Evolutionary conservation across 2,113 vertebrate genomes (phyloP), one percentile per base, ranked within the genome.

Genomic region (Monopterus albus): DNA sequence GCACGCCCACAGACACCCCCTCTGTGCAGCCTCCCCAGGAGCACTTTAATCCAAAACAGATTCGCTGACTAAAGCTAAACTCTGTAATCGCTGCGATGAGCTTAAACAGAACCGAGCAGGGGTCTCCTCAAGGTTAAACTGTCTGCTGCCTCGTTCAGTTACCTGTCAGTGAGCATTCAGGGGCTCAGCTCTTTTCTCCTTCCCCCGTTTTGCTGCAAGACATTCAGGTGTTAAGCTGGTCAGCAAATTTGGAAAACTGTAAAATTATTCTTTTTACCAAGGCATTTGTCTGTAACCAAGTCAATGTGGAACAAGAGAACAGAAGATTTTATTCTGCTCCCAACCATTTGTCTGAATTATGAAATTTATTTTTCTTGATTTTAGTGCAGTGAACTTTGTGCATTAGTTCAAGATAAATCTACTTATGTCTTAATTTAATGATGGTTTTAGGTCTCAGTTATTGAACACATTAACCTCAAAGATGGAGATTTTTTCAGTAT

Each of bases 41-140:
- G 76, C 38, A 58, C 45, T 86, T 81, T 81, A 76, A 79, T 86
- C 67, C 61, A 6, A 76, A 73, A 72, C 79, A 79, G 85, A 90
- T 90, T 90, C 89, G 52, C 38, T 31, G 65, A 73, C 68, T 84
- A 29, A 67, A 74, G 60, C 73, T 79, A 63, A 60, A 81, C 52
- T 74, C 72, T 80, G 75, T 79, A 76, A 83, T 83, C 70, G n/a
- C 62, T 71, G 68, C 57, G 65, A 84, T 84, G 71, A 65, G 62
- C 53, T 87, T 79, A 83, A 58, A 50, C 21, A 59, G 25, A 68
- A 69, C 26, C 14, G 71, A 71, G 65, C 26, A 11, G 67, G 83
- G 60, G 85, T 81, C 83, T 75, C 4, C 40, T 85, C 79, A 79
- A 88, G 87, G 81, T 90, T 72, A 79, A 84, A 79, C 1, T 73